phyloP scores from a whole-genome alignment of 2,888 invertebrate genomes.

The Bimastos eiseni region DNA sequence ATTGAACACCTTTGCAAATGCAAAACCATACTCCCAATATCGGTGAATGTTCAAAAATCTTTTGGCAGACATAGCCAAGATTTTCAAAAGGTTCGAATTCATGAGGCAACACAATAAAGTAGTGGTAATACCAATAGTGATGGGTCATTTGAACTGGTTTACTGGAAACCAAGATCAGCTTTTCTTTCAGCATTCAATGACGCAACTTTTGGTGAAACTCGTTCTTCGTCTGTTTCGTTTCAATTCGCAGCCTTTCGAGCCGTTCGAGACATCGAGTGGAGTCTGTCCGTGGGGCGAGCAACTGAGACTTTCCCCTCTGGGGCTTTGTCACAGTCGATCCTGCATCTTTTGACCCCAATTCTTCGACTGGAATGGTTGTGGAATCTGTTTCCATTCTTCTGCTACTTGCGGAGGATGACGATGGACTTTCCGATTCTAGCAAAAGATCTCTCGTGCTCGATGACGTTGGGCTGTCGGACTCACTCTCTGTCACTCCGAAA shows the following conservation, averaged over 20 bases:
- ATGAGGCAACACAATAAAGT: not conserved
- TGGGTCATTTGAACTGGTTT: not conserved
- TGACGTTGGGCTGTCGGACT: conserved; percentile 13
- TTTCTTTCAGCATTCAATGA: not conserved
- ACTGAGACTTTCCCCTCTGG: conserved; percentile 17
- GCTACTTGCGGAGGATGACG: not conserved
- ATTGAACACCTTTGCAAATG: not conserved
- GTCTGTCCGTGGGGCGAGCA: conserved; percentile 27
- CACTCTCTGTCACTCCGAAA: conserved; percentile 20
- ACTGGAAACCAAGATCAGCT: not conserved
- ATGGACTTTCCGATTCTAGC: not conserved
- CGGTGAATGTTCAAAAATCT: not conserved
- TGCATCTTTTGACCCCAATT: not conserved
- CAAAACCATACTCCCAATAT: not conserved
- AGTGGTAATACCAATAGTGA: no score
- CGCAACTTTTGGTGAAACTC: conserved; percentile 13
- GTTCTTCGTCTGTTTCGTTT: not conserved
- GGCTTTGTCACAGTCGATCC: not conserved
- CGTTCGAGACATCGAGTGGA: conserved; percentile 21
- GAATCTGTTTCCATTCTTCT: not conserved
- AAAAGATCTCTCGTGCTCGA: conserved; percentile 27
- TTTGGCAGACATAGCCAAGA: not conserved
- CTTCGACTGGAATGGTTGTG: not conserved
- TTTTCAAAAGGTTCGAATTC: not conserved
- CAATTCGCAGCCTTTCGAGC: not conserved